These are phyloP conservation scores for Cataglyphis albicans DNA, from an alignment of 2,888 invertebrate species.

Conservation along the genomic window DNA sequence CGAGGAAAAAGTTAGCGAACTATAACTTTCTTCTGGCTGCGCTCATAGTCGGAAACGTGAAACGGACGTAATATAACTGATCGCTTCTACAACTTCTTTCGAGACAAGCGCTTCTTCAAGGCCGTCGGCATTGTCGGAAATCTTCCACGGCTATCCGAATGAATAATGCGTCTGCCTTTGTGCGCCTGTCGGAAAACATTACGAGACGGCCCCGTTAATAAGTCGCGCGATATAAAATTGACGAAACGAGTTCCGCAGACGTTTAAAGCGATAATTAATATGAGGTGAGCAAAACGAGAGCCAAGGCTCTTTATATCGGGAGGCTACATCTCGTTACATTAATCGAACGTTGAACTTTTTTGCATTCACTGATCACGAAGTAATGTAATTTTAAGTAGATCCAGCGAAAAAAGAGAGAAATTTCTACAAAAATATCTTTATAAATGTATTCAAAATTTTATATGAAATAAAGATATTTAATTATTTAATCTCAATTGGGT, in stretches of 20 bases:
- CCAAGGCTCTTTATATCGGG: neutral
- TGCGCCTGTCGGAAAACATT: constrained; percentile 47
- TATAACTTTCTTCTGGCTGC: neutral
- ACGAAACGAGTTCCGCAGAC: constrained; percentile 3
- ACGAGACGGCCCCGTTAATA: constrained; percentile 42
- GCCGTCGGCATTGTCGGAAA: constrained; percentile 43
- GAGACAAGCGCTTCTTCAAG: constrained; percentile 35
- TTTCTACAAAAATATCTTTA: neutral
- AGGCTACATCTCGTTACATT: constrained; percentile 11
- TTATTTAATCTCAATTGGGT: neutral
- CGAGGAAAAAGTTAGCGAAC: constrained; percentile 16
- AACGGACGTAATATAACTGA: constrained; percentile 33
- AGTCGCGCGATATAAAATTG: constrained; percentile 44
- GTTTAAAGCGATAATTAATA: constrained; percentile 44
- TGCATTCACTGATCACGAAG: neutral
- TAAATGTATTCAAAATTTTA: neutral
- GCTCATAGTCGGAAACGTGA: constrained; percentile 7
- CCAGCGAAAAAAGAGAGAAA: neutral
- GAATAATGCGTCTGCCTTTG: constrained; percentile 50
- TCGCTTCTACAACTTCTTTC: constrained; percentile 38
- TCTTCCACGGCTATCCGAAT: constrained; percentile 34
- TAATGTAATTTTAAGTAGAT: neutral
- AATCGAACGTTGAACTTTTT: constrained; percentile 15
- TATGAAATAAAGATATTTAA: neutral
- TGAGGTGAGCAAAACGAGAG: neutral